Evolutionary conservation across 2,888 invertebrate species (phyloP), one percentile per base, ranked within the genome.

Genomic region (Eristalis arbustorum): DNA sequence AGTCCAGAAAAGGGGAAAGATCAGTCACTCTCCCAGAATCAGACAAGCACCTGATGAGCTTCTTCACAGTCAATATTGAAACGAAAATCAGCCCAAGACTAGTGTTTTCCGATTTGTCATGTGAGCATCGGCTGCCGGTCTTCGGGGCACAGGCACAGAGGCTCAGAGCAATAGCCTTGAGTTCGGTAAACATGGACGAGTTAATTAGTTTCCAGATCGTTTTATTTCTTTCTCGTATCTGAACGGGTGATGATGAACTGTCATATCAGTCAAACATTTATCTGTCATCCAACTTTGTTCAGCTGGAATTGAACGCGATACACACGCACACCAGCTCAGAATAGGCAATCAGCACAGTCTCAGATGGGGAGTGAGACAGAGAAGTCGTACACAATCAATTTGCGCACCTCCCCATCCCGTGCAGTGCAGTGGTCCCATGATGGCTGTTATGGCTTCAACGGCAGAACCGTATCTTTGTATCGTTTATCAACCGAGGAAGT

Each of bases 401-500:
- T 71, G 66, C 64, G 57, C 56, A 37, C 61, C 56, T 25, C 25
- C 10, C 69, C 63, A 49, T n/a, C 49, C n/a, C 18, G 18, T 42
- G 42, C 42, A 6, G n/a, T 14, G 42, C 40, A 31, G 40, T n/a
- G n/a, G 42, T 49, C 49, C 49, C 49, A 49, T 49, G 49, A 49
- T 49, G 49, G 49, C 49, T 49, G 49, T 49, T 49, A 5, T 49
- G 49, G 49, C 18, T 49, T 49, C 49, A 49, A 49, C 18, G 18
- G 18, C 61, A 11, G 56, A 40, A 64, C 67, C 31, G 31, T 80
- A 76, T 75, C 79, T 72, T 57, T 71, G 42, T 56, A 79, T 57
- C 75, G 63, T 68, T 84, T 80, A 75, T 75, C 84, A 76, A 68
- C 56, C 75, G 72, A 80, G 75, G 67, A 84, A 80, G 67, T 67